Evolutionary conservation across 2,113 vertebrate genomes (phyloP), one percentile per base, ranked within the genome.

Genomic region (Pogona vitticeps): DNA sequence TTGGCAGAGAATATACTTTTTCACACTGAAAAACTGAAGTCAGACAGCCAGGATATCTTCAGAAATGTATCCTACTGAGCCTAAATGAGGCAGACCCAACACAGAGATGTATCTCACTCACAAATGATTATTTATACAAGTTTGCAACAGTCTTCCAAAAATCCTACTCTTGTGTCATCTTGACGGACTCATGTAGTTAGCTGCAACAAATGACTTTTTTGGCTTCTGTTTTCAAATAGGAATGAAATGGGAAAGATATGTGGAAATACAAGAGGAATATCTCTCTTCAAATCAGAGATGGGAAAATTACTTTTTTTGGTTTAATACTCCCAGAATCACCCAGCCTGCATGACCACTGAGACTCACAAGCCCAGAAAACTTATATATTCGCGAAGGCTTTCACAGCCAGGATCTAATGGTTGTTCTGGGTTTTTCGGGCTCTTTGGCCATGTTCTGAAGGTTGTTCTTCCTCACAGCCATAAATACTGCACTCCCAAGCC

Each of bases 21-120:
- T 52, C 84, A 68, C 52, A 84, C 88, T 87, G 76, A 89, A 85
- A 81, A 1, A 0, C 56, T 14, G 87, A 84, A 84, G 23, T 72
- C 68, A 65, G 5, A 85, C 86, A 67, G 1, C 14, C 87, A 31
- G n/a, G 83, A 1, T 1, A 33, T 52, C 82, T 7, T 87, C 63
- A 52, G 58, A 86, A 61, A 65, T 63, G 21, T 52, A n/a, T 73
- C 58, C 52, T 42, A 75, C 14, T 75, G 65, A n/a, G 81, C 79
- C 85, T 79, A 76, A 67, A 42, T 52, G 31, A 65, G 6, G 42
- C 26, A 23, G n/a, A 56, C 78, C 68, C 68, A 75, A 65, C 40
- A 61, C 31, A 33, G 40, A 73, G 77, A 75, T 52, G 40, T 2
- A 14, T 65, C n/a, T 86, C 59, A 65, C 38, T 56, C 85, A 21